Percentiles rank a stretch among this genome's conserved stretches.
Evolutionary conservation across 1,140 invertebrate species (phyloP).

Genomic region (Subanguina moxae): DNA sequence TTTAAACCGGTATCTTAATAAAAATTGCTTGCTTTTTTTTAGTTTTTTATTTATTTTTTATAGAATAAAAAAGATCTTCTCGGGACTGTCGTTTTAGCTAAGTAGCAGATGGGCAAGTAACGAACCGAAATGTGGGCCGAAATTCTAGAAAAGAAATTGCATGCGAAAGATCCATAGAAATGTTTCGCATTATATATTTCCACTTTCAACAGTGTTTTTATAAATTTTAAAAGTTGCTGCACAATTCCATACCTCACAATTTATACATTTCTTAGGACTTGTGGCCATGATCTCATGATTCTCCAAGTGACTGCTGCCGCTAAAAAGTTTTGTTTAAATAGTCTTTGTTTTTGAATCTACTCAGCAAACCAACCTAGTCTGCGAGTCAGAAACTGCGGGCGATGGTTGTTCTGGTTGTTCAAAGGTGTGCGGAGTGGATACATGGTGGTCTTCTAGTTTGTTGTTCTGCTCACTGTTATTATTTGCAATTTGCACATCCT

Average conservation of each 20-base stretch:
- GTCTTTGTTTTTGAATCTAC: background rate
- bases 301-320: background rate
- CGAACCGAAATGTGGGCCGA: too few species aligned
- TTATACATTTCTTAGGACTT: background rate
- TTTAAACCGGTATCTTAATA: background rate
- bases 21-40: background rate
- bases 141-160: too few species aligned
- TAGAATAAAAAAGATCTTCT: background rate
- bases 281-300: background rate
- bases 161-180: too few species aligned
- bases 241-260: background rate
- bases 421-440: background rate
- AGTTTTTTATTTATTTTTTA: background rate
- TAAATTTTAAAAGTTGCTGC: background rate
- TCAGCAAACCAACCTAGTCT: slow-evolving; percentile 10
- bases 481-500: background rate
- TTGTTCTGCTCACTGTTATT: background rate
- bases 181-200: too few species aligned
- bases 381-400: slow-evolving; percentile 26
- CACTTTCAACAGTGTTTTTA: too few species aligned
- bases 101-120: too few species aligned
- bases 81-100: background rate
- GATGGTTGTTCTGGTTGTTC: slow-evolving; percentile 10
- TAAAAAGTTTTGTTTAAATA: background rate
- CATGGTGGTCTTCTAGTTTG: background rate